A percentile compares a stretch with the other conserved stretches of the same genome.
Conservation (phyloP, 2,113 vertebrate genomes). For the Phainopepla nitens region DNA sequence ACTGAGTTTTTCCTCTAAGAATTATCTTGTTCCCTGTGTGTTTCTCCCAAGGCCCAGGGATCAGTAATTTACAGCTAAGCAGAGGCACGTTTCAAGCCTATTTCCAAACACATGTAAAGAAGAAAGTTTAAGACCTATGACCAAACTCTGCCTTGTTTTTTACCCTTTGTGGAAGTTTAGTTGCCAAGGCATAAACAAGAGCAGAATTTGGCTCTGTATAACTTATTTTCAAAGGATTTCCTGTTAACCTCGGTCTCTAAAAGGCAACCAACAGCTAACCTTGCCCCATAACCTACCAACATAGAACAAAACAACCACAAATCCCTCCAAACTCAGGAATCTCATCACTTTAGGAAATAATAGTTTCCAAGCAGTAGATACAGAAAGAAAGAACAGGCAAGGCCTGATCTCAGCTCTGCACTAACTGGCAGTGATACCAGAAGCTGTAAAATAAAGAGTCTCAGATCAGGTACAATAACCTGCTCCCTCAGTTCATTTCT, state of each 20-base stretch:
- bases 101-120: neutral
- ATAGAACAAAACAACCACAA: neutral
- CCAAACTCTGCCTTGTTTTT: neutral
- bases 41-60: neutral
- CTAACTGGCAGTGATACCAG: neutral
- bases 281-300: neutral
- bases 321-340: neutral
- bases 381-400: neutral
- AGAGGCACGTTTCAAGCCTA: neutral
- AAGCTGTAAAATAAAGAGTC: neutral
- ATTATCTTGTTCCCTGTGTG: neutral
- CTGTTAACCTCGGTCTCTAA: neutral
- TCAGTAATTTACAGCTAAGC: neutral
- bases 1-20: neutral
- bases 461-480: neutral
- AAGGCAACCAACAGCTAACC: neutral
- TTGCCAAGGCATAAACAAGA: neutral
- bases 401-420: neutral
- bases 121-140: neutral
- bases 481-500: neutral
- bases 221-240: conserved; percentile 14
- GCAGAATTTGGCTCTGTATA: neutral
- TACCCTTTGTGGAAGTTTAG: neutral
- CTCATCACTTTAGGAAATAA: neutral
- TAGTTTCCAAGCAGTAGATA: neutral